Base-by-base conservation (phyloP, 2,888 invertebrate species). In the Tiliacea citrago region DNA sequence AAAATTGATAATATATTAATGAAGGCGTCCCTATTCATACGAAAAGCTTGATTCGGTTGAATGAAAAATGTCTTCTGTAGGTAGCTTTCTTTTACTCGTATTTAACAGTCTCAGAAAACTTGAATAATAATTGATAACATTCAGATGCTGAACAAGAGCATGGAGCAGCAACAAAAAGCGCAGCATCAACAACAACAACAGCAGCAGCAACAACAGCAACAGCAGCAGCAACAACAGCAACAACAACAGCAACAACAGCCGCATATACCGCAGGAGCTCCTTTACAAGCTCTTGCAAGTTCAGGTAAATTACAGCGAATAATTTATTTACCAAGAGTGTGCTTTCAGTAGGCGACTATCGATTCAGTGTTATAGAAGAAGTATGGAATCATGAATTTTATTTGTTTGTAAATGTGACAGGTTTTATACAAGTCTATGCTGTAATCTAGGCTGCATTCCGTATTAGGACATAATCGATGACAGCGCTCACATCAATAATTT, bases 191-290 rank as follows among this genome's bases (percentile, higher is more conserved):
- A 66, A 65, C 94, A 79, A 55, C 97, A 98, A 73, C 96, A 98
- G 83, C 98, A 98, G 97, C 97, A 98, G 67, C 96, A 97, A 77
- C 97, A 69, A 0, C 90, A 97, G 42, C 97, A 97, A 63, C 96
- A 97, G 75, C 97, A 67, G 77, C 97, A 55, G 0, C 88, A 97
- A 42, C 97, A 97, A 57, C 96, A 97, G 35, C 97, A 98, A 67
- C 96, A 98, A 81, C 98, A 98, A 97, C 97, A 98, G 67, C 96
- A 95, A 29, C 97, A 97, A 69, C 97, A 97, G 83, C 96, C 98
- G 88, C 98, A 98, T 94, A 98, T 97, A 91, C 95, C 97, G 66
- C 97, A 97, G 83, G 97, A 97, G 94, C 96, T 97, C 94, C 97
- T 97, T 87, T 96, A 97, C 92, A 97, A 97, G 92, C 95, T 96